These are phyloP conservation scores for Pomacea canaliculata DNA, from an alignment of 2,888 invertebrate genomes.

Conservation along the genomic window DNA sequence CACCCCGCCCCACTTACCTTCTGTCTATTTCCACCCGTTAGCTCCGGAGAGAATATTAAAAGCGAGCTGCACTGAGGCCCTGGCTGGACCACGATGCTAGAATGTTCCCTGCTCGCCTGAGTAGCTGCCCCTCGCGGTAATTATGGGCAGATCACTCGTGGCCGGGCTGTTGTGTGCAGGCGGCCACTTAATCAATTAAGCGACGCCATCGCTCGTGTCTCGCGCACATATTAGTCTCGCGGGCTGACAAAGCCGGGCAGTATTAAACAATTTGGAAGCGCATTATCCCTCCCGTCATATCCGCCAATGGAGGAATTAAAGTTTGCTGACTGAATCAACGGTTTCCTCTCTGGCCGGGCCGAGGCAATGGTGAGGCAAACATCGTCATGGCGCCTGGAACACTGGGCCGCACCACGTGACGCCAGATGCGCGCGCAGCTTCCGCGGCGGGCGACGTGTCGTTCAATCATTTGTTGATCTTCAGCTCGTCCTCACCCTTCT, in stretches of 20 bases:
- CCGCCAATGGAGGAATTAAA: constrained; percentile 19
- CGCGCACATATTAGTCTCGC: constrained; percentile 11
- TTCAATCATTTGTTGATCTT: too few relatives aligned
- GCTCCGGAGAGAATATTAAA: not conserved
- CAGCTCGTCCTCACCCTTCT: too few relatives aligned
- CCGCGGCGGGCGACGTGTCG: too few relatives aligned
- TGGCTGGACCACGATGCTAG: not conserved
- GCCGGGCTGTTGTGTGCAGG: not conserved
- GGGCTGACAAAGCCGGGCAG: constrained; percentile 7
- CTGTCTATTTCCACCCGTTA: not conserved
- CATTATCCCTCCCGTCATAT: constrained; percentile 20
- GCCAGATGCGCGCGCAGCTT: too few relatives aligned
- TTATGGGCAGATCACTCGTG: constrained; percentile 6
- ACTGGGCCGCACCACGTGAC: not conserved
- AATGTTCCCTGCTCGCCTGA: not conserved
- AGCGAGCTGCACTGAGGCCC: not conserved
- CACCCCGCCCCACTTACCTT: not conserved
- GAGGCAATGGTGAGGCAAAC: constrained; percentile 4
- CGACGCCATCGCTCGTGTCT: constrained; percentile 13
- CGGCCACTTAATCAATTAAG: constrained; percentile 24
- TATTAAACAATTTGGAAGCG: constrained; percentile 8
- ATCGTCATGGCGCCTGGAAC: too few relatives aligned
- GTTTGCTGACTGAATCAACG: constrained; percentile 16
- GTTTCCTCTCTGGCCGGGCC: constrained; percentile 8
- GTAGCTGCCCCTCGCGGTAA: not conserved